Conservation (phyloP, 2,797 vertebrate genomes). For the Cetoscarus ocellatus region DNA sequence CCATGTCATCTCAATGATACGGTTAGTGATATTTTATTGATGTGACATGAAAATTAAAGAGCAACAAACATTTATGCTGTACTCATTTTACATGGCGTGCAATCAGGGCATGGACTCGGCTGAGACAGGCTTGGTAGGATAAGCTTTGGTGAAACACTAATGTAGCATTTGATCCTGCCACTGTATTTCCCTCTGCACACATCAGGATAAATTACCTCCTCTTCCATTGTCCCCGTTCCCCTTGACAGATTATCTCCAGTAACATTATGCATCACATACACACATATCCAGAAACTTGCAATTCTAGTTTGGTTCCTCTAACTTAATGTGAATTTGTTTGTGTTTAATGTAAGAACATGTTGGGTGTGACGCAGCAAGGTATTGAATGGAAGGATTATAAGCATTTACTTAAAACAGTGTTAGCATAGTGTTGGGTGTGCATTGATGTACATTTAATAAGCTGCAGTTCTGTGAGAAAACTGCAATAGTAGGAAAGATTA, state of each 20-base stretch:
- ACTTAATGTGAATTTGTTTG: neutral
- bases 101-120: constrained; percentile 32
- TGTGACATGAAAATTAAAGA: constrained; percentile 81
- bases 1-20: constrained; percentile 74
- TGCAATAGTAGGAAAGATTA: constrained; percentile 5
- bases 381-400: constrained; percentile 52
- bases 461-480: constrained; percentile 11
- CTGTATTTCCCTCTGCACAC: constrained; percentile 26
- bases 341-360: constrained; percentile 11
- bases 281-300: neutral
- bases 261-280: neutral
- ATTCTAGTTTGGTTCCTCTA: neutral
- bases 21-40: constrained; percentile 81
- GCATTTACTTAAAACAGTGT: constrained; percentile 48
- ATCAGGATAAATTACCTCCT: constrained; percentile 42
- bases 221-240: constrained; percentile 24
- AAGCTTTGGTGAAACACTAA: constrained; percentile 53
- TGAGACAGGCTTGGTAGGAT: constrained; percentile 41
- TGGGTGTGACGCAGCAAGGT: constrained; percentile 2
- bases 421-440: constrained; percentile 17
- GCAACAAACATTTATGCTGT: constrained; percentile 77
- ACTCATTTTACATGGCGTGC: constrained; percentile 71
- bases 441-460: constrained; percentile 22
- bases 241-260: constrained; percentile 41
- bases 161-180: constrained; percentile 57